Evolutionary conservation across 2,113 vertebrate genomes (phyloP).

Genomic region (Benitochromis conjunctus): DNA sequence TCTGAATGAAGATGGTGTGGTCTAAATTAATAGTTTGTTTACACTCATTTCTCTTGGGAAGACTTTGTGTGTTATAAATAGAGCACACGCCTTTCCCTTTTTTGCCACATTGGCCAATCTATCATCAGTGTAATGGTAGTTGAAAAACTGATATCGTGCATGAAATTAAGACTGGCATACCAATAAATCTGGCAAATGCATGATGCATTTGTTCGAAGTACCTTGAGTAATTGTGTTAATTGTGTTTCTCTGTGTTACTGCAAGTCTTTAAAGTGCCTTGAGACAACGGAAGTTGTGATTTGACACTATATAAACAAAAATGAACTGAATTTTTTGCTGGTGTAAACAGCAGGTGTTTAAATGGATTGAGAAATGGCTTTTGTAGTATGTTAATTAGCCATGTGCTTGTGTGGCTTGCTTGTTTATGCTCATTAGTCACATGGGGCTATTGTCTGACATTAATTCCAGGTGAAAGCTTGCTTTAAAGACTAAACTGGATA

Average conservation of each 20-base stretch:
- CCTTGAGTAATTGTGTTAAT: too few relatives aligned
- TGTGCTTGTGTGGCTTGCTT: neutral
- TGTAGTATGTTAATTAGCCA: neutral
- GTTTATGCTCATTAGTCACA: neutral
- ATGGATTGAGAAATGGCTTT: neutral
- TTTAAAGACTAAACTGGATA: neutral
- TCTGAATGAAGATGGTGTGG: neutral
- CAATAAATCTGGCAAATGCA: too few relatives aligned
- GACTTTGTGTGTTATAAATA: too few relatives aligned
- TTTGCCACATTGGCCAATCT: too few relatives aligned
- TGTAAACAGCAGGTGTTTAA: neutral
- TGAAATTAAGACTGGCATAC: too few relatives aligned
- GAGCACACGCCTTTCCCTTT: too few relatives aligned
- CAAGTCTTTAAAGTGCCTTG: neutral
- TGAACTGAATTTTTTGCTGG: neutral
- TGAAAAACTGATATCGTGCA: too few relatives aligned
- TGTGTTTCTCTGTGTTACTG: neutral
- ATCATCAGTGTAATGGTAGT: too few relatives aligned
- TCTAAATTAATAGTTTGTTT: neutral
- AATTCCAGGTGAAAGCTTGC: neutral
- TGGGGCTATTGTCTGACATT: neutral
- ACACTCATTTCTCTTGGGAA: too few relatives aligned
- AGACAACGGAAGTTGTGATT: neutral
- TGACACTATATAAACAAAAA: neutral
- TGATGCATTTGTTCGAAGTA: too few relatives aligned